Percentiles rank a stretch among this genome's conserved stretches.
These are phyloP conservation scores for Crocodylus rhombifer DNA, from an alignment of 2,797 vertebrate species.

Conservation along the genomic window DNA sequence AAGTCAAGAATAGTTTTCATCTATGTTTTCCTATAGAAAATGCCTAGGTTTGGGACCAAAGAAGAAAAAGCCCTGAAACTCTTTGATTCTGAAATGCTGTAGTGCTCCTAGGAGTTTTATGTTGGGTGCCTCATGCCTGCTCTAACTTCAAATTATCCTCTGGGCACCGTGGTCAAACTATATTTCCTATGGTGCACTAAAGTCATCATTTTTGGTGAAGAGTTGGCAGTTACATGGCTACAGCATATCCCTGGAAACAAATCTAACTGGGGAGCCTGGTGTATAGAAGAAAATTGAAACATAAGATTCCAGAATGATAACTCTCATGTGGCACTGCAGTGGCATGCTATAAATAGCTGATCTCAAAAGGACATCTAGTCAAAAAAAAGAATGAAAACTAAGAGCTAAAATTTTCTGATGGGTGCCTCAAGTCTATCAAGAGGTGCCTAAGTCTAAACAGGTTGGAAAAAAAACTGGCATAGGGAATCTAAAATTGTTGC, in stretches of 20 bases:
- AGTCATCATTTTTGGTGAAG: background rate
- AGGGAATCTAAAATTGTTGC: background rate
- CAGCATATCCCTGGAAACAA: background rate
- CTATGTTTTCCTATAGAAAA: background rate
- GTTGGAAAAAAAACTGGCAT: background rate
- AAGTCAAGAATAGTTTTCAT: background rate
- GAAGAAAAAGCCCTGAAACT: background rate
- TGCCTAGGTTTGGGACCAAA: background rate
- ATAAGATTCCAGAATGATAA: background rate
- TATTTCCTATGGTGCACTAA: background rate
- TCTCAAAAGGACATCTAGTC: no score
- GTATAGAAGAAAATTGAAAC: background rate
- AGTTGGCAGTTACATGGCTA: background rate
- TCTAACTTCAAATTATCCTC: background rate
- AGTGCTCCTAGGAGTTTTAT: rapidly evolving
- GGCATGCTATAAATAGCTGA: rapidly evolving
- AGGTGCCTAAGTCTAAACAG: background rate
- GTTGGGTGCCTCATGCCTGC: background rate
- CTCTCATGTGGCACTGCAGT: background rate
- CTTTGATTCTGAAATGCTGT: background rate
- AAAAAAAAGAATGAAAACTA: no score
- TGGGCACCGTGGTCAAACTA: background rate
- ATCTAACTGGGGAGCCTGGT: background rate
- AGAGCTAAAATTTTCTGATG: no score
- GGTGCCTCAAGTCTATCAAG: background rate